Base-by-base conservation (phyloP, 2,888 invertebrate species). In the Ophioninae sp. region DNA sequence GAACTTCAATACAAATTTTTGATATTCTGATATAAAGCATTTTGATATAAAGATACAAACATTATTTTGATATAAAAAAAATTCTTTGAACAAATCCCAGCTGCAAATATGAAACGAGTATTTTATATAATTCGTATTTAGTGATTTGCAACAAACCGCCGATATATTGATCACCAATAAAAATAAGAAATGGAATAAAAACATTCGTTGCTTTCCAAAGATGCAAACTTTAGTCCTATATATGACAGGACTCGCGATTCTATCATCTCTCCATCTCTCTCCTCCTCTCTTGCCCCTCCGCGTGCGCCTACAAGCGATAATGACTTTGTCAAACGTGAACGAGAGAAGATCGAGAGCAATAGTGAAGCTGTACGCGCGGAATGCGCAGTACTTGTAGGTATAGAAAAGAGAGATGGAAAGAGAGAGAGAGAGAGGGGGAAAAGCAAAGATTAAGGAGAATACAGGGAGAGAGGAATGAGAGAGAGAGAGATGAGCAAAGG, bases 321-420 rank as follows among this genome's bases (percentile, higher is more conserved):
- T 85, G 86, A 86, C 85, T 85, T 86, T 83, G 86, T 87, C 87
- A 87, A 87, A 85, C 67, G 85, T 79, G 78, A 75, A 76, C 62
- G 74, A 72, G 41, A 57, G 73, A 67, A 74, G 69, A 82, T 74
- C 50, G 64, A 64, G 57, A 59, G 62, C 20, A 70, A 61, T 17
- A 74, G 61, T 59, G 50, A 41, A 64, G 39, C 50, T 57, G 61
- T 62, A 79, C 76, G 21, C 74, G 73, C 75, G 83, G 79, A 80
- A 82, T 75, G 70, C 57, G 80, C 81, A 68, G 85, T 85, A 87
- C 87, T 87, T 87, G 83, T 84, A 77, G 85, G 74, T 59, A 56
- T 30, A 80, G 72, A 23, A 65, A 57, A 57, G 57, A 65, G 41
- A 65, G 44, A 62, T 77, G 72, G 23, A 65, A 57, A 57, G 57